Evolutionary conservation across 2,888 invertebrate genomes (phyloP), one percentile per base, ranked within the genome.

Genomic region (Eilema griseolum): DNA sequence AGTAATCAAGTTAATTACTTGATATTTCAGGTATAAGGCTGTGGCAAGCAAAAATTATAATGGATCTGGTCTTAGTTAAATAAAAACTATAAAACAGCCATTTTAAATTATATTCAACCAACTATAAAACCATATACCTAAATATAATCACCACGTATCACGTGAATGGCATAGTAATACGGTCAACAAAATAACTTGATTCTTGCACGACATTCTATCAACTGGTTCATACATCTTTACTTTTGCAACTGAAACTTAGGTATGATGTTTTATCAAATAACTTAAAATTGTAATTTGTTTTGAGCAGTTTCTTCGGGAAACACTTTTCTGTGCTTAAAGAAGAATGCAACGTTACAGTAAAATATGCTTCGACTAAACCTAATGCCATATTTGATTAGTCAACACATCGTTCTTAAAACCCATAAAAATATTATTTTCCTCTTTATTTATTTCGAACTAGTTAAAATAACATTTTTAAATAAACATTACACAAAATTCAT

Each of bases 231-330:
- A 26, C 41, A 56, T 41, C 57, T n/a, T 46, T 20, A 16, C 3
- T 46, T 46, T 4, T 46, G 1, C 71, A 75, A 74, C 11, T 12
- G 0, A 37, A 37, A 37, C 37, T 77, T 76, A n/a, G n/a, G n/a
- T n/a, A 72, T 71, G 76, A 74, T 74, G 70, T 73, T 63, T 72
- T 73, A 72, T 73, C 76, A 75, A 76, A 83, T 66, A 69, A 71
- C 74, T 75, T 76, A 66, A 72, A 83, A 82, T 78, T 74, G 76
- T 77, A 73, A 82, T 75, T 11, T 28, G 28, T 5, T 28, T 28
- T 28, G 28, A 28, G 5, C 28, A 28, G 28, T 28, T 3, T 5
- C 28, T 28, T 28, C 28, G 28, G n/a, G n/a, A n/a, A n/a, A n/a
- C 5, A 2, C 28, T 28, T 28, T 28, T 28, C 28, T 28, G 28